phyloP scores from a whole-genome alignment of 2,113 vertebrate species.

The Phylloscopus trochiloides region DNA sequence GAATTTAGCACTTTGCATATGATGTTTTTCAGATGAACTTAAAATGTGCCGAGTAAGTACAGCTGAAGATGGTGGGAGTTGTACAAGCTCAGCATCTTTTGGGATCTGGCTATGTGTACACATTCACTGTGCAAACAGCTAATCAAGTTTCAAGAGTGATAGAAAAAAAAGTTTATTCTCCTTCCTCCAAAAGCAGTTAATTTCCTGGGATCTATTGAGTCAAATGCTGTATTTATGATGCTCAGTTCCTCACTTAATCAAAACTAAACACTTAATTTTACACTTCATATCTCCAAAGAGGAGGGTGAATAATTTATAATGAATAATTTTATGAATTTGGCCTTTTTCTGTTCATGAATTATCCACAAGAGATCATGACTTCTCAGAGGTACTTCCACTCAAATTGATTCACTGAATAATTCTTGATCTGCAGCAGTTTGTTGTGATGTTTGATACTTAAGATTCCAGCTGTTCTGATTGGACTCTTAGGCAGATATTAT shows the following conservation, averaged over 20 bases:
- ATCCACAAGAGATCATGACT: slow-evolving; percentile 17
- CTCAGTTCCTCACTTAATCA: slow-evolving; percentile 45
- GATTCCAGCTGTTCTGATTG: slow-evolving; percentile 3
- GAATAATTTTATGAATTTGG: slow-evolving; percentile 41
- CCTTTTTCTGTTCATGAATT: slow-evolving; percentile 52
- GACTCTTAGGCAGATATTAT: background rate
- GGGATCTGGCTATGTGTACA: slow-evolving; percentile 14
- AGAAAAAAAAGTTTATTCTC: slow-evolving; percentile 33
- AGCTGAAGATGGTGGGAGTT: slow-evolving; percentile 18
- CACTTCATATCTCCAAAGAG: slow-evolving; percentile 36
- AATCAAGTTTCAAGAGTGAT: slow-evolving; percentile 2
- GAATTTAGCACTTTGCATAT: background rate
- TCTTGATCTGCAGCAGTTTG: background rate
- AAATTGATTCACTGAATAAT: slow-evolving; percentile 22
- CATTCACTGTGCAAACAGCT: slow-evolving; percentile 25
- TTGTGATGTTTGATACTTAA: slow-evolving; percentile 8
- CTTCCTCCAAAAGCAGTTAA: slow-evolving; percentile 22
- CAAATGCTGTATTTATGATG: slow-evolving; percentile 41
- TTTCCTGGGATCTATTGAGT: slow-evolving; percentile 18
- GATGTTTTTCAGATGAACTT: slow-evolving; percentile 6
- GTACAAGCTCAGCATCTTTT: slow-evolving; percentile 33
- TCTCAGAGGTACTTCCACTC: slow-evolving; percentile 5
- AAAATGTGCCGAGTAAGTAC: background rate
- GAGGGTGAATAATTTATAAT: slow-evolving; percentile 44
- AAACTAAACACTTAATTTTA: slow-evolving; percentile 55